These are phyloP conservation scores for Ceryle rudis DNA, from an alignment of 2,797 vertebrate genomes.

Conservation along the genomic window DNA sequence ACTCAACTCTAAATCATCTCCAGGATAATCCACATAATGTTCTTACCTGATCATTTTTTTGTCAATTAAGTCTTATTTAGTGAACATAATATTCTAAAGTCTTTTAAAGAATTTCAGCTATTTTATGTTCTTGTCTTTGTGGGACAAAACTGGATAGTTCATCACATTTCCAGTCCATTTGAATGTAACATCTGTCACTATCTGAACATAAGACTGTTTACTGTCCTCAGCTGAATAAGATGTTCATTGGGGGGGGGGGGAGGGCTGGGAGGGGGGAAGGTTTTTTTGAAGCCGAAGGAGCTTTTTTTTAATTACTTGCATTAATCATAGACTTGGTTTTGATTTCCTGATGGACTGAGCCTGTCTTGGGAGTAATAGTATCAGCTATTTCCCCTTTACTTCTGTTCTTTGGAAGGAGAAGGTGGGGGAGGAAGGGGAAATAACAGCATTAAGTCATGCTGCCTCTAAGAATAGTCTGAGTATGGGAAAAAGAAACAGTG, in stretches of 20 bases:
- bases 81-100: constrained; percentile 23
- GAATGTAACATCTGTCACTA: neutral
- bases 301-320: neutral
- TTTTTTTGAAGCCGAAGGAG: neutral
- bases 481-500: neutral
- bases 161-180: constrained; percentile 6
- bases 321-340: neutral
- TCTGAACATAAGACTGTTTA: neutral
- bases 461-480: neutral
- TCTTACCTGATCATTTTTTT: neutral
- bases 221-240: neutral
- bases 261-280: no score
- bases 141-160: neutral
- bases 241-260: neutral
- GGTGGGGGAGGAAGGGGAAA: neutral
- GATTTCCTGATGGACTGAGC: neutral
- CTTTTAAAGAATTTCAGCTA: constrained; percentile 14
- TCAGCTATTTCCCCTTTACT: neutral
- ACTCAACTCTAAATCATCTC: neutral
- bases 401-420: neutral
- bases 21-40: neutral
- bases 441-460: neutral
- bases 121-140: constrained; percentile 31
- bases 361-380: neutral
- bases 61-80: constrained; percentile 19